These are phyloP conservation scores for Pogonognathellus flavescens DNA, from an alignment of 1,140 invertebrate genomes.

Conservation along the genomic window DNA sequence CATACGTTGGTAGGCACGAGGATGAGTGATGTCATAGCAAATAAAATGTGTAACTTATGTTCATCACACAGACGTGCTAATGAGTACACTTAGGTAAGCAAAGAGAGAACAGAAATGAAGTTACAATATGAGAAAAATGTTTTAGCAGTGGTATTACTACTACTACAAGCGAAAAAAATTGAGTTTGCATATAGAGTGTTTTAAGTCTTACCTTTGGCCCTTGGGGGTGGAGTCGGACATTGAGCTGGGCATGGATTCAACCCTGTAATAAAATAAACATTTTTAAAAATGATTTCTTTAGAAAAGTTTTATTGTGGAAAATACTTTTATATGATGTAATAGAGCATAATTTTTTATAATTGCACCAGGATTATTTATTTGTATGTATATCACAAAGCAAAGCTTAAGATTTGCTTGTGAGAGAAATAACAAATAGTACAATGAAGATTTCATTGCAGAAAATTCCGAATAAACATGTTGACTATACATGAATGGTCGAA, in stretches of 20 bases:
- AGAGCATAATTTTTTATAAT: no score
- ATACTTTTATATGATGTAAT: no score
- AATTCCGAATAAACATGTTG: no score
- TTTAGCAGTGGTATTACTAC: no score
- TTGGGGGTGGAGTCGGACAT: conserved; percentile 43
- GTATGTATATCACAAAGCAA: no score
- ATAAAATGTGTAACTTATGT: conserved; percentile 23
- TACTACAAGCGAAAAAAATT: not conserved
- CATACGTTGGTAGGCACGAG: not conserved
- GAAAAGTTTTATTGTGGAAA: no score
- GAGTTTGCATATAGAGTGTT: not conserved
- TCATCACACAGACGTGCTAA: conserved; percentile 42
- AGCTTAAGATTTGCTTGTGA: no score
- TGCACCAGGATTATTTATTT: no score
- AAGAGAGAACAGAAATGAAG: not conserved
- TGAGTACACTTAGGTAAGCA: conserved; percentile 20
- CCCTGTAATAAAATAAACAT: conserved; percentile 44
- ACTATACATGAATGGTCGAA: not conserved
- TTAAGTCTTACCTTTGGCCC: conserved; percentile 35
- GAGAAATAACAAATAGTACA: no score
- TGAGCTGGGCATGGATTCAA: conserved; percentile 49
- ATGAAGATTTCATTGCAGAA: no score
- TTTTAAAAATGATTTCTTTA: not conserved
- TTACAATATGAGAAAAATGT: no score
- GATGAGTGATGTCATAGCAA: conserved; percentile 22